Conservation (phyloP, 2,888 invertebrate genomes). For the Patella ulyssiponensis region DNA sequence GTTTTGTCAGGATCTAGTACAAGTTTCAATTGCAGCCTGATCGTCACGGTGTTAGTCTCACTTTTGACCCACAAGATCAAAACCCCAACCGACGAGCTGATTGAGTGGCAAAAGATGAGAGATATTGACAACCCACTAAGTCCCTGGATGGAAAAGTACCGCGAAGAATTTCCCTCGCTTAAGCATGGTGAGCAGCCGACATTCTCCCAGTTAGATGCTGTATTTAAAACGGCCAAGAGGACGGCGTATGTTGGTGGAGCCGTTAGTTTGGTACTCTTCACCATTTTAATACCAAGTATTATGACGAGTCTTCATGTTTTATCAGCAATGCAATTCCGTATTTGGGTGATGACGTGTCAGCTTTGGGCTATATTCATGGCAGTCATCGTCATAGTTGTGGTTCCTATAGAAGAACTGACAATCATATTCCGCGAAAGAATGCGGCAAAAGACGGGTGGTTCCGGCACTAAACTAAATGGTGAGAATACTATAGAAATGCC, state of each 20-base stretch:
- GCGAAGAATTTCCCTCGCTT: slow-evolving; percentile 52
- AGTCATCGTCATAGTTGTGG: slow-evolving; percentile 48
- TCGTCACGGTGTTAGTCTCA: slow-evolving; percentile 57
- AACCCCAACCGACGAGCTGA: slow-evolving; percentile 35
- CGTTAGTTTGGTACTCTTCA: slow-evolving; percentile 45
- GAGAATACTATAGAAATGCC: slow-evolving; percentile 6
- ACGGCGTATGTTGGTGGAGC: slow-evolving; percentile 54
- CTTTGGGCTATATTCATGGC: slow-evolving; percentile 54
- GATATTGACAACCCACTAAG: slow-evolving; percentile 61
- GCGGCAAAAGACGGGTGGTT: slow-evolving; percentile 32
- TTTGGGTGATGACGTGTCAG: slow-evolving; percentile 51
- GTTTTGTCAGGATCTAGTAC: slow-evolving; percentile 58
- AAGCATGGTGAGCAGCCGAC: slow-evolving; percentile 42
- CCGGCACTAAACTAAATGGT: slow-evolving; percentile 8
- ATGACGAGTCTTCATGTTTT: slow-evolving; percentile 55
- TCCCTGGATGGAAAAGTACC: slow-evolving; percentile 53
- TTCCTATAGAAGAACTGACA: slow-evolving; percentile 53
- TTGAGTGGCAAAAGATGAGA: slow-evolving; percentile 56
- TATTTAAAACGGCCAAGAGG: slow-evolving; percentile 51
- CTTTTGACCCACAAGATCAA: slow-evolving; percentile 51
- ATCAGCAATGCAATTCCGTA: slow-evolving; percentile 44
- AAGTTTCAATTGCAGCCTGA: slow-evolving; percentile 52
- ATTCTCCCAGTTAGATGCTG: slow-evolving; percentile 42
- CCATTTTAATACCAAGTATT: slow-evolving; percentile 53
- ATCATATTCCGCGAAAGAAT: slow-evolving; percentile 43